These are phyloP conservation scores for Platysternon megacephalum DNA, from an alignment of 2,113 vertebrate species.

Conservation along the genomic window DNA sequence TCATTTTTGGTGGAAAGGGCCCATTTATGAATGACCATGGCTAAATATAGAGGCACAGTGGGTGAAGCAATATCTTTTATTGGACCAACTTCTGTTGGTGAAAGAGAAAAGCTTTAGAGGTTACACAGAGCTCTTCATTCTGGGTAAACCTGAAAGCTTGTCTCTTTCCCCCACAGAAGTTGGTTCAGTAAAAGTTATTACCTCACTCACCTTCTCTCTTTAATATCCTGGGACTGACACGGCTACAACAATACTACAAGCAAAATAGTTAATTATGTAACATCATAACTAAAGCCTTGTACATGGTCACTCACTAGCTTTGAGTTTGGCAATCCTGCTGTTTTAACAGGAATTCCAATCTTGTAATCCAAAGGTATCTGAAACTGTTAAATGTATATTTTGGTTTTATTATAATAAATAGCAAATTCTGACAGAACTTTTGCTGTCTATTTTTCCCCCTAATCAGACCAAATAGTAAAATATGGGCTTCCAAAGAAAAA, in stretches of 20 bases:
- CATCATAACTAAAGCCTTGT: constrained; percentile 9
- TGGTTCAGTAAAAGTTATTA: neutral
- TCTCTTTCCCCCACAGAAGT: neutral
- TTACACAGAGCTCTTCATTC: neutral
- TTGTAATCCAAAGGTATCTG: constrained; percentile 31
- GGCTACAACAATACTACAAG: neutral
- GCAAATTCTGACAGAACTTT: constrained; percentile 15
- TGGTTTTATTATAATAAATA: constrained; percentile 52
- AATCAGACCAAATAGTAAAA: neutral
- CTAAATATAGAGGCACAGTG: neutral
- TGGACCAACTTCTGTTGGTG: neutral
- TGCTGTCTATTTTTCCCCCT: neutral
- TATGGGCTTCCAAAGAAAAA: neutral
- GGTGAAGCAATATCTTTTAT: neutral
- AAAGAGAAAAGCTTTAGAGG: neutral
- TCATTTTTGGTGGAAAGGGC: neutral
- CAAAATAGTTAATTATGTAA: constrained; percentile 6
- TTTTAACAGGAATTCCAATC: constrained; percentile 32
- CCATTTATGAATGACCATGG: constrained; percentile 25
- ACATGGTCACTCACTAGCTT: constrained; percentile 34
- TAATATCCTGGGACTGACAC: neutral
- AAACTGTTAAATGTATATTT: constrained; percentile 64
- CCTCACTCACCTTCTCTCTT: neutral
- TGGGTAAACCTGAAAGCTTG: neutral
- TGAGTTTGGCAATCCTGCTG: constrained; percentile 21